phyloP scores from a whole-genome alignment of 2,797 vertebrate species.

The Enteromius trimaculatus region DNA sequence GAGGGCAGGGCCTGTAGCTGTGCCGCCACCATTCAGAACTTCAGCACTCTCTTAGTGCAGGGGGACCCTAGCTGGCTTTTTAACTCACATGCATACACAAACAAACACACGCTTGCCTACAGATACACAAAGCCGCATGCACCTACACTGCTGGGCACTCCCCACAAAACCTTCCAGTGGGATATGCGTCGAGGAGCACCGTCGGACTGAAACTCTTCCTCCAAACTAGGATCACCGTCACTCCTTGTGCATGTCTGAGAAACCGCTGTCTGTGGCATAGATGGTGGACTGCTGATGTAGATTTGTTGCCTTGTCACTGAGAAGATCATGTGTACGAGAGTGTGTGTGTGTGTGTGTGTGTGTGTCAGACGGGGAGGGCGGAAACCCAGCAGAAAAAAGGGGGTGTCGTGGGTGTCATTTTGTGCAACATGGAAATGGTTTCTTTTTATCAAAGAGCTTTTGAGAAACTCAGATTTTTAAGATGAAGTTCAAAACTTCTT shows the following conservation, averaged over 20 bases:
- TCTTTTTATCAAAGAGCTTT: conserved; percentile 51
- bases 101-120: conserved; percentile 64
- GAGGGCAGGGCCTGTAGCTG: conserved; percentile 68
- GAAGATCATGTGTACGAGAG: not conserved
- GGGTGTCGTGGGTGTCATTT: conserved; percentile 41
- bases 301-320: conserved; percentile 53
- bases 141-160: conserved; percentile 58
- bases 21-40: conserved; percentile 51
- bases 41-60: conserved; percentile 50
- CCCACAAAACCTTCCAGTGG: conserved; percentile 52
- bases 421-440: conserved; percentile 40
- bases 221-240: conserved; percentile 28
- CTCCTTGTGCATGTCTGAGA: conserved; percentile 41
- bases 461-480: conserved; percentile 47
- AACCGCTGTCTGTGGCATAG: conserved; percentile 31
- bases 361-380: not conserved
- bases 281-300: conserved; percentile 41
- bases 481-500: conserved; percentile 35
- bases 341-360: not conserved
- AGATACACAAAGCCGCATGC: conserved; percentile 61
- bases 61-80: conserved; percentile 55
- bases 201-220: conserved; percentile 43
- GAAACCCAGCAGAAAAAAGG: conserved; percentile 37
- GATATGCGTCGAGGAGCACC: conserved; percentile 17
- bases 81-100: conserved; percentile 56